Percentiles rank a stretch among this genome's conserved stretches.
phyloP scores from a whole-genome alignment of 2,113 vertebrate species.

The Cottus gobio region DNA sequence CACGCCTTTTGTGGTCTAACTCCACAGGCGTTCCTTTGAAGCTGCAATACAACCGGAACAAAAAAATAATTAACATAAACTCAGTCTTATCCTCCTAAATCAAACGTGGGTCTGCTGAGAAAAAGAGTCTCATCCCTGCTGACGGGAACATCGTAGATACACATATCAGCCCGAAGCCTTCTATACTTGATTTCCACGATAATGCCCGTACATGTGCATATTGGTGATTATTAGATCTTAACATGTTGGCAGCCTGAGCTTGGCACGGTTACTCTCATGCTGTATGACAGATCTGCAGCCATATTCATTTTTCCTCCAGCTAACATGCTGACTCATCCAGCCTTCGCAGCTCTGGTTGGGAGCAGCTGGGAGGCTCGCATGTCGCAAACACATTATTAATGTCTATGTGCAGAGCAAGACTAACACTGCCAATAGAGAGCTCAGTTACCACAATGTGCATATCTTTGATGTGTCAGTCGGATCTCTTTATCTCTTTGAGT shows the following conservation, averaged over 20 bases:
- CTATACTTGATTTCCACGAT: conserved; percentile 24
- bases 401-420: conserved; percentile 49
- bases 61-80: conserved; percentile 20
- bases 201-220: conserved; percentile 36
- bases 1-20: not conserved
- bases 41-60: conserved; percentile 17
- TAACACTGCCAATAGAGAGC: conserved; percentile 55
- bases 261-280: conserved; percentile 35
- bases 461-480: conserved; percentile 56
- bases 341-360: conserved; percentile 41
- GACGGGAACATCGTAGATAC: conserved; percentile 23
- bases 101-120: conserved; percentile 13
- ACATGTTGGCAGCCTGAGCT: conserved; percentile 48
- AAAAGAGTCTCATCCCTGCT: conserved; percentile 16
- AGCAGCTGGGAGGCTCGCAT: conserved; percentile 69
- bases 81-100: conserved; percentile 11
- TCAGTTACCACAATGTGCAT: conserved; percentile 36
- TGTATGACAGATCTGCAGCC: conserved; percentile 51
- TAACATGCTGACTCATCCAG: conserved; percentile 58
- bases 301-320: conserved; percentile 50
- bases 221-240: conserved; percentile 40
- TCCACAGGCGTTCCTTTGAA: conserved; percentile 5
- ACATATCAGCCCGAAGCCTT: conserved; percentile 2
- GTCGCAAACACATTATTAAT: conserved; percentile 64
- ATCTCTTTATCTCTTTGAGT: conserved; percentile 65